Evolutionary conservation across 92 coral and sea anemone species (phyloP), one percentile per base, ranked within the genome.

Genomic region (Pocillopora meandrina): DNA sequence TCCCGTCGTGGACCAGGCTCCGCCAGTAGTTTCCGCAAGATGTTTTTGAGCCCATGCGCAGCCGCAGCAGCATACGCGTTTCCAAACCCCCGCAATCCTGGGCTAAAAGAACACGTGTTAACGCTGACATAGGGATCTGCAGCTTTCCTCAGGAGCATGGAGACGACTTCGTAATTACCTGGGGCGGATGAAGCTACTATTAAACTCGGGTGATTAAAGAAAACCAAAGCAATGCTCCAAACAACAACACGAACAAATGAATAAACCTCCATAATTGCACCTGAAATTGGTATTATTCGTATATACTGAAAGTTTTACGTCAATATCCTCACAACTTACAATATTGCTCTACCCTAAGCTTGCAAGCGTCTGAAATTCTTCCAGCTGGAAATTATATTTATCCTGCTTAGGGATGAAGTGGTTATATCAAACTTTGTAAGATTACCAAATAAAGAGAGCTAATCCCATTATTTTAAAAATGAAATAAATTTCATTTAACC

Each of bases 21-120:
- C 19, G 93, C 90, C 77, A 94, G 85, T 56, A 92, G 87, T 75
- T 92, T 94, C 20, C 95, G 92, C 14, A 94, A 87, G 33, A 94
- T 84, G 76, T 90, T 86, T 16, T 91, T 90, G 74, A 92, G 92
- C 20, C 95, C 98, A 77, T 82, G 89, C 34, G 98, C 98, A 72
- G 95, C 95, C 69, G 98, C 92, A 17, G 92, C 89, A 56, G 98
- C 93, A 75, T 92, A 94, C 26, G 95, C 89, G 89, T 89, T 92
- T 10, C 92, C 87, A 76, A 89, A 92, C n/a, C 90, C 92, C 72
- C 89, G 82, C 65, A 87, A 86, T 15, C 92, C 93, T 19, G 89
- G 84, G 33, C 92, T 90, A 73, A 92, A 72, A 6, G 92, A 86
- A 23, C 89, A 75, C 35, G 85, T 90, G 71, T 71, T 82, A 12